A percentile compares a stretch with the other conserved stretches of the same genome.
These are phyloP conservation scores for Tipula helvola DNA, from an alignment of 2,888 invertebrate species.

Conservation along the genomic window DNA sequence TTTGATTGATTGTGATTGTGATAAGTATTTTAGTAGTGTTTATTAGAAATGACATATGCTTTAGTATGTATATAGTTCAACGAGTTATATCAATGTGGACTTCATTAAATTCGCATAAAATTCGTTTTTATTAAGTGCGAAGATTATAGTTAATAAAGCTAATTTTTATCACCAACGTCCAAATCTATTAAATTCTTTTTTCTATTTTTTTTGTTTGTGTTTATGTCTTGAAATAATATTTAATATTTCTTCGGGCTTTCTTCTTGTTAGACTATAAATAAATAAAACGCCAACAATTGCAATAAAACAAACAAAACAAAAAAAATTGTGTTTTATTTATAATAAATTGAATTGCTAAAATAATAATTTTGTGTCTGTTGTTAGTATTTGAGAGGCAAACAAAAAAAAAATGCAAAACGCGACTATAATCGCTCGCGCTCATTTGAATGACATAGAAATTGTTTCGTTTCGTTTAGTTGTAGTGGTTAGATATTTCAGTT, in stretches of 20 bases:
- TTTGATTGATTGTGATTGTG: neutral
- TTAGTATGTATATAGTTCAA: neutral
- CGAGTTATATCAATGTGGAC: neutral
- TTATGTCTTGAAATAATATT: neutral
- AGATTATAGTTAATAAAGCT: neutral
- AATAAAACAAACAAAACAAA: neutral
- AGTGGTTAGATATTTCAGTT: neutral
- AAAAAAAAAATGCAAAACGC: conserved; percentile 4
- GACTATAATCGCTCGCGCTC: neutral
- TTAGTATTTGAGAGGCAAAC: neutral
- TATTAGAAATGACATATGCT: neutral
- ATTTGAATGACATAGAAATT: neutral
- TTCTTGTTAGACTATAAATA: neutral
- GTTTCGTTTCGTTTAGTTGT: neutral
- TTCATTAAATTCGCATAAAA: neutral
- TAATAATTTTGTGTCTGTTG: neutral
- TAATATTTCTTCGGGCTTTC: neutral
- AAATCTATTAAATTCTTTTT: neutral
- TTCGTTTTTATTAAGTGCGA: neutral
- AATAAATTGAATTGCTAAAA: neutral
- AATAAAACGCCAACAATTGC: neutral
- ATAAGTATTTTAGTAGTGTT: neutral
- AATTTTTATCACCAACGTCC: neutral
- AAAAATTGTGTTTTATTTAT: neutral
- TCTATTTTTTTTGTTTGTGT: neutral